Evolutionary conservation across 1,140 invertebrate species (phyloP).

Genomic region (Saccostrea echinata): DNA sequence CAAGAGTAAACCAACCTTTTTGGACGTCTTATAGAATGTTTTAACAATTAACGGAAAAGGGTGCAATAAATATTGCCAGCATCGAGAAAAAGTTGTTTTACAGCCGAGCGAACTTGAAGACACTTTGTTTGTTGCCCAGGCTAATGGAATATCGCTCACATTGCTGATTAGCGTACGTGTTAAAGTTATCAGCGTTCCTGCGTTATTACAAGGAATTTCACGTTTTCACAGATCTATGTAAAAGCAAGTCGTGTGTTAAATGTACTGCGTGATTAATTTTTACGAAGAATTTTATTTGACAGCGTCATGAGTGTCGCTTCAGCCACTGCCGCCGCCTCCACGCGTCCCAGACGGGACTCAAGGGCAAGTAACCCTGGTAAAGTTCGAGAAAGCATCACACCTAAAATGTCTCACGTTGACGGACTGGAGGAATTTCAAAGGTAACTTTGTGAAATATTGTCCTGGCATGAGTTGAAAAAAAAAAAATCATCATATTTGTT

Average conservation of each 20-base stretch:
- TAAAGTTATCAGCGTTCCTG: neutral
- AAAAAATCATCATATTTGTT: too few species aligned
- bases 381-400: slow-evolving; percentile 47
- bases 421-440: slow-evolving; percentile 52
- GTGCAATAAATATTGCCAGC: slow-evolving; percentile 13
- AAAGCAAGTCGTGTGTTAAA: neutral
- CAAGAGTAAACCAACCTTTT: neutral
- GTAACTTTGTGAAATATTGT: neutral
- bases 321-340: slow-evolving; percentile 48
- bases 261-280: neutral
- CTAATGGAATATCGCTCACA: slow-evolving; percentile 21
- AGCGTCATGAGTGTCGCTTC: slow-evolving; percentile 44
- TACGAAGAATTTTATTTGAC: neutral
- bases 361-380: slow-evolving; percentile 26
- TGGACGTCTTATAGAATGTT: slow-evolving; percentile 12
- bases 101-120: slow-evolving; percentile 13
- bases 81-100: slow-evolving; percentile 11
- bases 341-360: slow-evolving; percentile 45
- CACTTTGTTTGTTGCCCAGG: slow-evolving; percentile 1
- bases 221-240: neutral
- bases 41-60: slow-evolving; percentile 32
- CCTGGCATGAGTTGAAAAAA: too few species aligned
- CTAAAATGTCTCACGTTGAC: slow-evolving; percentile 45
- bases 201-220: neutral
- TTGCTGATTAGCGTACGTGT: neutral